Base-by-base conservation (phyloP, 1,140 invertebrate genomes). In the Solenopsis invicta region DNA sequence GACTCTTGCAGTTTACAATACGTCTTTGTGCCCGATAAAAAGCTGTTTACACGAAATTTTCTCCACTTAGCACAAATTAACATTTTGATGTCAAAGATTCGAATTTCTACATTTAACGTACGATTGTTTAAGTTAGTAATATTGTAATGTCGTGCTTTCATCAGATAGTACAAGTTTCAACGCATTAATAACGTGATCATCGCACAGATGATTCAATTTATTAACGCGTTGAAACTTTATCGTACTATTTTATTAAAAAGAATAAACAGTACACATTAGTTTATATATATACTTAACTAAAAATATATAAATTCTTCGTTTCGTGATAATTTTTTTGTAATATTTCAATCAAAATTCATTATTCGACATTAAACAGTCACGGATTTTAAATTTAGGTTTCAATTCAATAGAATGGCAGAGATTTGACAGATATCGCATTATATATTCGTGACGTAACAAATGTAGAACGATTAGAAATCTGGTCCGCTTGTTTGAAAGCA, bases 401-500 rank as follows among this genome's bases (percentile, higher is more conserved):
- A 34, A 24, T 48, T 2, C 29, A 34, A 24, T 13, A 24, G 4
- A 9, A 18, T 12, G 54, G 6, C 50, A 54, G 8, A 59, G 18
- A 62, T 48, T 76, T 56, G 2, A 2, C 4, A 37, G 24, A 24
- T 21, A 66, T 67, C 45, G 64, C 21, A 21, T 72, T 72, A 8
- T 29, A 50, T 8, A 56, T 21, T 62, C 34, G 9, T 77, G 48
- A n/a, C 64, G 34, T 16, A 64, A 29, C 5, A 48, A 77, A 48
- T 62, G 29, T 29, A 62, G 37, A 48, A 18, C 10, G 18, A 64
- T 50, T 66, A 78, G 41, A 34, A 78, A 37, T 78, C 18, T 37
- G 59, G 1, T 21, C 0, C 4, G 61, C 24, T 52, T 45, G 37
- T 76, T 78, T 34, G 45, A 78, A 50, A 69, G 62, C 77, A 69